Evolutionary conservation across 1,140 invertebrate genomes (phyloP), one percentile per base, ranked within the genome.

Genomic region (Trachymyrmex cornetzi): DNA sequence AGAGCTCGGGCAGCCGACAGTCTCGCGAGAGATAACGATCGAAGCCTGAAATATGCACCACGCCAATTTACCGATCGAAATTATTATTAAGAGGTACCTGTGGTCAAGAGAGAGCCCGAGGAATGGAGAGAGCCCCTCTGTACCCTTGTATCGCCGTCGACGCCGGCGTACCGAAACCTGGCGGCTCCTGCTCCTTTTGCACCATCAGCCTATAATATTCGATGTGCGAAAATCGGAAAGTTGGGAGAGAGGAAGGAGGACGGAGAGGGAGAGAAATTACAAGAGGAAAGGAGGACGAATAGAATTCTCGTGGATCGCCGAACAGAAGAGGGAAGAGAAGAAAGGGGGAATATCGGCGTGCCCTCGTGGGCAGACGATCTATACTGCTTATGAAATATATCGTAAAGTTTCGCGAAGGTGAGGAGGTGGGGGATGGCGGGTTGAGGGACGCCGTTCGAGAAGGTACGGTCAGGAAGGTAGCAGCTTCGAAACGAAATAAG

Each of bases 11-110:
- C 77, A 71, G 88, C 92, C 91, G 85, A 94, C 92, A 92, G 89
- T 93, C 94, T 93, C 91, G 91, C 89, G 91, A 94, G 94, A 95
- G 94, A 95, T 95, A 95, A 94, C 93, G 94, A 95, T 95, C 94
- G 92, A 91, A 87, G 90, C 72, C 93, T 93, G 93, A 94, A 94
- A 94, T 93, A 94, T 95, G 94, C 94, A 92, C 91, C 92, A 91
- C 92, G 91, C 93, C 94, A 94, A 94, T 95, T 95, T 94, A 92
- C 93, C 92, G 94, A 95, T 95, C 94, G 92, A 94, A 95, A 95
- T 94, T 94, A 94, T 94, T 95, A 95, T 95, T 94, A 94, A 95
- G 94, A 94, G 94, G 93, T 94, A 94, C 93, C 92, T 86, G 87
- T 88, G 87, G 87, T 88, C 66, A 81, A 88, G 34, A 86, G 86